Evolutionary conservation across 2,113 vertebrate species (phyloP).

Genomic region (Tenrec ecaudatus): DNA sequence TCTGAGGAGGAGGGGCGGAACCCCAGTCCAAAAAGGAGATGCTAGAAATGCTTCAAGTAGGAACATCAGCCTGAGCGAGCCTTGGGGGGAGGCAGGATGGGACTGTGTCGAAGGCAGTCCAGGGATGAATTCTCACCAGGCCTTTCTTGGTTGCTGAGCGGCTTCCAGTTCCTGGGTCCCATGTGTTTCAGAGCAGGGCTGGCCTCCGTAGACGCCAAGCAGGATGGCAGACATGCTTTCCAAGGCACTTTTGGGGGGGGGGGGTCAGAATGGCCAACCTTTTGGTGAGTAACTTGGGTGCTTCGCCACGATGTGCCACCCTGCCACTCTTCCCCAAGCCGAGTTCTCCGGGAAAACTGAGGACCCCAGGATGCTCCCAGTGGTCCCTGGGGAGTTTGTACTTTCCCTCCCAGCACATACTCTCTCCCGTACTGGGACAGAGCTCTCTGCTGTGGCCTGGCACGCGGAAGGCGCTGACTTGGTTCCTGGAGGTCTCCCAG

Average conservation of each 20-base stretch:
- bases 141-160: not conserved
- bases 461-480: fast-evolving
- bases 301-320: not conserved
- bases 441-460: constrained; percentile 14
- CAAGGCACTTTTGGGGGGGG: not conserved
- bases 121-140: not conserved
- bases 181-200: not conserved
- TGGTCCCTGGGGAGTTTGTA: not conserved
- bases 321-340: not conserved
- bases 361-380: not conserved
- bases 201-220: not conserved
- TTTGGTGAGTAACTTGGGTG: not conserved
- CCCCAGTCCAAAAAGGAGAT: not conserved
- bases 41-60: not conserved
- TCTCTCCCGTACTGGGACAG: constrained; percentile 13
- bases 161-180: not conserved
- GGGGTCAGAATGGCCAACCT: not conserved
- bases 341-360: fast-evolving
- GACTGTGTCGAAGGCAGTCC: not conserved
- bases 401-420: not conserved
- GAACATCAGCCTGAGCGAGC: not conserved
- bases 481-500: not conserved
- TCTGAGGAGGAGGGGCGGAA: not conserved
- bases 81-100: too few species aligned
- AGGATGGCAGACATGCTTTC: not conserved